phyloP scores from a whole-genome alignment of 2,113 vertebrate genomes.

The Deroptyus accipitrinus region DNA sequence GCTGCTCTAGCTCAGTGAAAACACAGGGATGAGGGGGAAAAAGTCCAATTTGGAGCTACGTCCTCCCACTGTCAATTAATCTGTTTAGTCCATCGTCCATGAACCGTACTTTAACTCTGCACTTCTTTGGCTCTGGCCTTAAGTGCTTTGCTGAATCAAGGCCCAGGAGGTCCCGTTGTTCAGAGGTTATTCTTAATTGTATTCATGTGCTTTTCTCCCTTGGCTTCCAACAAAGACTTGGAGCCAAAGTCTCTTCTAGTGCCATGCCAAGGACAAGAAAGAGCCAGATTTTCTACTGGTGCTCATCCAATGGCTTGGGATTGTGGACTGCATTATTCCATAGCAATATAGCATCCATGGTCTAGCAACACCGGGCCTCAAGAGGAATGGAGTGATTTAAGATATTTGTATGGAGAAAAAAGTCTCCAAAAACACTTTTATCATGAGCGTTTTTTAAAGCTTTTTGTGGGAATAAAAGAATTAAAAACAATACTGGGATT shows the following conservation, averaged over 20 bases:
- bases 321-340: neutral
- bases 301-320: neutral
- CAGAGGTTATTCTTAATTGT: neutral
- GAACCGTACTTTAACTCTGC: neutral
- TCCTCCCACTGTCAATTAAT: neutral
- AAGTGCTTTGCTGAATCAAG: conserved; percentile 13
- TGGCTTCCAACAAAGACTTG: neutral
- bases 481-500: neutral
- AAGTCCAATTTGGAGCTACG: neutral
- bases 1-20: fast-evolving
- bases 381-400: neutral
- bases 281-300: neutral
- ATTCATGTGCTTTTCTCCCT: neutral
- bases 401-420: neutral
- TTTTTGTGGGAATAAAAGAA: conserved; percentile 22
- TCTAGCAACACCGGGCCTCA: neutral
- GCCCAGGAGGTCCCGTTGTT: neutral
- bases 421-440: neutral
- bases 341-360: neutral
- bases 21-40: fast-evolving
- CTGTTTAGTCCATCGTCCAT: neutral
- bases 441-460: neutral
- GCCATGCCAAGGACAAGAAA: neutral
- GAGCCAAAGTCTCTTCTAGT: neutral
- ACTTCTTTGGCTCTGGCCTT: neutral